Base-by-base conservation (phyloP, 1,140 invertebrate species). In the Zaprionus capensis region DNA sequence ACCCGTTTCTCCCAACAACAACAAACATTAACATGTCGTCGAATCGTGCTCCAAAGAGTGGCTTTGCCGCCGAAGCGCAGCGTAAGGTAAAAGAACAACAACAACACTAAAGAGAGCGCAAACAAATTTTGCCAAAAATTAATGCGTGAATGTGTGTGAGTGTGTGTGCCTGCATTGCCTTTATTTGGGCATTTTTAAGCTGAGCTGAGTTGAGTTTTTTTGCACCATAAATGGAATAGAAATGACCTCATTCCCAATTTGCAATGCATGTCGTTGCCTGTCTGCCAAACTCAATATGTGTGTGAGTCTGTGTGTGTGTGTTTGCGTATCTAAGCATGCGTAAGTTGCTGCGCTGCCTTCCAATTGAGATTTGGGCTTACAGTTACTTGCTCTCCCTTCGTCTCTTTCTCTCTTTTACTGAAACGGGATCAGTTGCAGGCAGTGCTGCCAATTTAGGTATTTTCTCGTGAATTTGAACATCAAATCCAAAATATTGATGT, bases 41-140 rank as follows among this genome's bases (percentile, higher is more conserved):
- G 93, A 97, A 97, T 94, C 94, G 97, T 93, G 97, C 97, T 91
- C 94, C 97, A 44, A 98, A 98, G 94, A 98, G 97, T 93, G 97
- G 97, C 95, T 97, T 98, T 94, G 97, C 97, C 73, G 97, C 97
- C 38, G 97, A 98, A 93, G 97, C 97, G 36, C 97, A 98, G 93
- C 95, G 96, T 92, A 98, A 98, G 95, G 97, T 98, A 93, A 95
- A 94, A 93, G 98, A 93, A 95, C 94, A 93, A 77, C 61, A 63
- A 55, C 36, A 77, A 49, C 44, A 78, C 49, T 4, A 71, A 61
- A 78, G 63, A 76, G 70, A 80, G 59, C 65, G 64, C 75, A 80
- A 87, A 79, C 82, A 90, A 90, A 80, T 64, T 71, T 88, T 87
- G 78, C 71, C 84, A 72, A 81, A 83, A 80, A 78, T 61, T 44